Evolutionary conservation across 2,113 vertebrate genomes (phyloP).

Genomic region (Serranochromis macrocephalus): DNA sequence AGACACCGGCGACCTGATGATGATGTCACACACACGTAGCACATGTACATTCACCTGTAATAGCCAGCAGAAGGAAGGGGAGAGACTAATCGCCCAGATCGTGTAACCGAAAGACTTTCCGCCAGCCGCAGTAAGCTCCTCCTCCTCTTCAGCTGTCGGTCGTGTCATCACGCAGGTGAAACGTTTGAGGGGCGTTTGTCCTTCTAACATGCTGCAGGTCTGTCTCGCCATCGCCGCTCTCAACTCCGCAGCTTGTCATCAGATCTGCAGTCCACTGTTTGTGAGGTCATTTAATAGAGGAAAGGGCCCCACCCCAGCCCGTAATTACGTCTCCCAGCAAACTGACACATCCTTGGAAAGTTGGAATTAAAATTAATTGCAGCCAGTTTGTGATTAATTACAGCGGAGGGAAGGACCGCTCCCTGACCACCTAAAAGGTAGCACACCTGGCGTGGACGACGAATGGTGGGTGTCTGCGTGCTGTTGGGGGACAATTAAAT

Average conservation of each 20-base stretch:
- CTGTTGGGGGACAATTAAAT: fast-evolving
- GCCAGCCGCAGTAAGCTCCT: background rate
- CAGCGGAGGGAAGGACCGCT: background rate
- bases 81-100: background rate
- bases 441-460: background rate
- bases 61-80: background rate
- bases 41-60: background rate
- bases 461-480: background rate
- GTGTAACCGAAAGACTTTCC: background rate
- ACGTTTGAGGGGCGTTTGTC: background rate
- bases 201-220: background rate
- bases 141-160: background rate
- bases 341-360: background rate
- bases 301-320: background rate
- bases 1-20: background rate
- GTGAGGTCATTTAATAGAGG: background rate
- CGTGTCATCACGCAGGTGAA: background rate
- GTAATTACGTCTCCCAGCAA: background rate
- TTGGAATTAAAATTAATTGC: background rate
- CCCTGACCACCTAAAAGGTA: background rate
- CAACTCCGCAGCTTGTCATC: background rate
- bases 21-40: background rate
- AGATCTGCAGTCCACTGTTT: background rate
- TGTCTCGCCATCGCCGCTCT: background rate
- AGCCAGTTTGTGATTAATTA: background rate